phyloP scores from a whole-genome alignment of 2,113 vertebrate genomes.

The Stigmatopora argus region DNA sequence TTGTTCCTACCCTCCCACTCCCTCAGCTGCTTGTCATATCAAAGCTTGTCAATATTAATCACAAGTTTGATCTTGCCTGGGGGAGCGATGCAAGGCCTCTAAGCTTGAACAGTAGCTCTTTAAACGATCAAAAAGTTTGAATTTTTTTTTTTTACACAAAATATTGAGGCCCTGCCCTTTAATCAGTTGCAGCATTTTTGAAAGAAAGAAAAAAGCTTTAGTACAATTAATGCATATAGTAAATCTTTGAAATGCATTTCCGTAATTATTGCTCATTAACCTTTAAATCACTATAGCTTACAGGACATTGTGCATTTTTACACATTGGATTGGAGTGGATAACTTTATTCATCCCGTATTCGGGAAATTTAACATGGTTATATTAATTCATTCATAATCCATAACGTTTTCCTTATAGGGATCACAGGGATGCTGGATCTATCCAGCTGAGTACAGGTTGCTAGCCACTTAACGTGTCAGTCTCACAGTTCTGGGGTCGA shows the following conservation, averaged over 20 bases:
- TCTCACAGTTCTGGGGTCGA: too few relatives aligned
- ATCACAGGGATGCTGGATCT: too few relatives aligned
- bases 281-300: background rate
- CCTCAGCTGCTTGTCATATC: conserved; percentile 1
- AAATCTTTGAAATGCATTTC: background rate
- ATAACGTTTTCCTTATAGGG: too few relatives aligned
- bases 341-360: too few relatives aligned
- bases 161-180: background rate
- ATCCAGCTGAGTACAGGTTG: too few relatives aligned
- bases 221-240: background rate
- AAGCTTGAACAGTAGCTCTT: background rate
- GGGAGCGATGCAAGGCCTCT: background rate
- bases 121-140: background rate
- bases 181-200: background rate
- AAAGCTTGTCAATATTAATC: conserved; percentile 10
- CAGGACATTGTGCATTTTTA: too few relatives aligned
- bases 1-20: conserved; percentile 18
- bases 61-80: background rate
- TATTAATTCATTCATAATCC: too few relatives aligned
- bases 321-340: too few relatives aligned
- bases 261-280: background rate
- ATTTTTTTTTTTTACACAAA: too few relatives aligned
- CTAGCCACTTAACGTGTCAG: too few relatives aligned
- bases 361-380: too few relatives aligned
- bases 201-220: background rate